These are phyloP conservation scores for Muscina levida DNA, from an alignment of 2,888 invertebrate species.

Conservation along the genomic window DNA sequence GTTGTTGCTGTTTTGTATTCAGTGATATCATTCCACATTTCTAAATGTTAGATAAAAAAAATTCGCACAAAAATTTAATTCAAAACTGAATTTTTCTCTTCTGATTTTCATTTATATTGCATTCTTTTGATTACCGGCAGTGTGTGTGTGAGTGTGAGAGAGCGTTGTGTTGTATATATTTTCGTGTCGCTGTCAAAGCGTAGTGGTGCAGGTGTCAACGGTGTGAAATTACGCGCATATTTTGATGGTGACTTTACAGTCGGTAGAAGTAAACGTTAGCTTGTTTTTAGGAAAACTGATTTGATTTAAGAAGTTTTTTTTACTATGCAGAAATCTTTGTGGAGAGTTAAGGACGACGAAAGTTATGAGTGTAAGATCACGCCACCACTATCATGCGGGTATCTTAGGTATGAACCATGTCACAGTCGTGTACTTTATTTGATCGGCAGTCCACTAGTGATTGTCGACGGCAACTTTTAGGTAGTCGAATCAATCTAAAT, in stretches of 20 bases:
- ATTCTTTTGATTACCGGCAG: constrained; percentile 6
- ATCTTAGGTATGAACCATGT: too few species aligned
- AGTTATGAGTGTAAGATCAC: too few species aligned
- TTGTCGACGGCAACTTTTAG: too few species aligned
- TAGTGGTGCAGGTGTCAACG: constrained; percentile 55
- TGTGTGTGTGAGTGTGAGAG: neutral
- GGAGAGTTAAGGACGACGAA: too few species aligned
- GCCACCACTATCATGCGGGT: too few species aligned
- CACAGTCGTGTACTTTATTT: too few species aligned
- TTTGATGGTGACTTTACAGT: neutral
- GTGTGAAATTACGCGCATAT: constrained; percentile 47
- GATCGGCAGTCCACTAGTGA: too few species aligned
- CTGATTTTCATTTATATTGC: constrained; percentile 35
- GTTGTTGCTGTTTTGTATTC: neutral
- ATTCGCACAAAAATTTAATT: constrained; percentile 38
- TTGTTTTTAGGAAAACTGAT: too few species aligned
- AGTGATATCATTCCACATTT: neutral
- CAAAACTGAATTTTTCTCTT: constrained; percentile 26
- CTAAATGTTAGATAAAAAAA: neutral
- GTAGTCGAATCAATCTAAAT: too few species aligned
- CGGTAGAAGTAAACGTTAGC: neutral
- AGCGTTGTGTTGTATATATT: constrained; percentile 47
- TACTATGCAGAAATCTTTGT: too few species aligned
- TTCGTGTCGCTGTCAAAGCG: constrained; percentile 48
- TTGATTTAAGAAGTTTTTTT: too few species aligned